phyloP scores from a whole-genome alignment of 2,888 invertebrate species.

The Tenthredo scrophulariae region DNA sequence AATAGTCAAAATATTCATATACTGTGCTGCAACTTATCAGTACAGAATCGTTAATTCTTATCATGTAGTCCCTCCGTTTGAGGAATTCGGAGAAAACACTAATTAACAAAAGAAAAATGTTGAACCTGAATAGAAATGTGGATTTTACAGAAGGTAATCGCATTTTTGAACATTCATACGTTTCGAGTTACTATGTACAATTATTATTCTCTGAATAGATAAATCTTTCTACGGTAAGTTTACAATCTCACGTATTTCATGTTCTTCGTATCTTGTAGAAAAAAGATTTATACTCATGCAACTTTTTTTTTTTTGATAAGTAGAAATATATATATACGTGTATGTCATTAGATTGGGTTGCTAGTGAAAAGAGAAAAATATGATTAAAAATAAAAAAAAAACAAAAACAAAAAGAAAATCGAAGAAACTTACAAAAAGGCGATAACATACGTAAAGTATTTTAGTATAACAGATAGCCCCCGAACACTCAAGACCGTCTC shows the following conservation, averaged over 20 bases:
- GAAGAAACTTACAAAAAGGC: neutral
- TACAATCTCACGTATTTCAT: neutral
- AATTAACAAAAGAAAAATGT: conserved; percentile 13
- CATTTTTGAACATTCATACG: conserved; percentile 35
- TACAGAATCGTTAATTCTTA: neutral
- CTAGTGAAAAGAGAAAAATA: neutral
- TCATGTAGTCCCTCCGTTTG: neutral
- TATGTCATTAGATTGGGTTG: neutral
- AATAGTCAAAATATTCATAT: neutral
- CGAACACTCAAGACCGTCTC: neutral
- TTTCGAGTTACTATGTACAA: conserved; percentile 19
- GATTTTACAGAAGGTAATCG: conserved; percentile 14
- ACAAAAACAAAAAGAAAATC: neutral
- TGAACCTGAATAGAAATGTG: conserved; percentile 11
- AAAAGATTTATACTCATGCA: neutral
- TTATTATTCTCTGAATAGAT: neutral
- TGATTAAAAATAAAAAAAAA: neutral
- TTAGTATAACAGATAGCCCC: neutral
- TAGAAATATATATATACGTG: neutral
- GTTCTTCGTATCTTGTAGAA: neutral
- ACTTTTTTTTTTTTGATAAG: neutral
- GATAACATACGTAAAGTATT: conserved; percentile 10
- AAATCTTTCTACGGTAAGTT: neutral
- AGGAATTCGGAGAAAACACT: neutral
- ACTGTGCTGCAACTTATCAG: neutral